Base-by-base conservation (phyloP, 2,113 vertebrate species). In the Ophiodon elongatus region DNA sequence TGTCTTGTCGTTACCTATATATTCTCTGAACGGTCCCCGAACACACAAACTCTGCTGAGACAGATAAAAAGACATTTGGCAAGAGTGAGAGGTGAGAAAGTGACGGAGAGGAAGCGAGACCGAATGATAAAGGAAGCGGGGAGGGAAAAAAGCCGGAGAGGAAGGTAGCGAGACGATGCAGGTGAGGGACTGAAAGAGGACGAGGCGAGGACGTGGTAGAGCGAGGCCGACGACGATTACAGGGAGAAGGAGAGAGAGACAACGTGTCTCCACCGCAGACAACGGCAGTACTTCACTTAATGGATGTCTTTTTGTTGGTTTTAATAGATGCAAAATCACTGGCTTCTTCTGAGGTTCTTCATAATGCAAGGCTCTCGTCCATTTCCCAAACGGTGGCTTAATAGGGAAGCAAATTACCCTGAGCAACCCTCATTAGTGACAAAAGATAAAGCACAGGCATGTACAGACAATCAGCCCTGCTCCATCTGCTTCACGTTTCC, bases 1-100 rank as follows among this genome's bases (percentile, higher is more conserved):
- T 21, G 41, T 68, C 31, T 70, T 39, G 52, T 85, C 79, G 87
- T 83, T 73, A 90, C 85, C 84, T 88, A 89, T 86, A 85, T 90
- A 82, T 86, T 80, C 82, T 64, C 75, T 77, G 63, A 79, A 83
- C 23, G 56, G 52, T 85, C 77, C 66, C 59, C 25, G 64, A 78
- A 85, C 88, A 86, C 60, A 80, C 86, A 84, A 88, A 89, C 73
- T 88, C 79, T 91, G 87, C 31, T 57, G 80, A 81, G 83, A 85
- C 57, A 29, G 91, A 92, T 88, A 89, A 91, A 90, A 91, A 89
- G 73, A 85, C 60, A 84, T 79, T 77, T 84, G 89, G 78, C 73
- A 65, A 47, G 66, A 80, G 50, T 25, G 75, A 71, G 57, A 83
- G 47, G 82, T 35, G 52, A 66, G 41, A 54, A 72, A 31, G 66